Evolutionary conservation across 2,888 invertebrate species (phyloP), one percentile per base, ranked within the genome.

Genomic region (Scaeva pyrastri): DNA sequence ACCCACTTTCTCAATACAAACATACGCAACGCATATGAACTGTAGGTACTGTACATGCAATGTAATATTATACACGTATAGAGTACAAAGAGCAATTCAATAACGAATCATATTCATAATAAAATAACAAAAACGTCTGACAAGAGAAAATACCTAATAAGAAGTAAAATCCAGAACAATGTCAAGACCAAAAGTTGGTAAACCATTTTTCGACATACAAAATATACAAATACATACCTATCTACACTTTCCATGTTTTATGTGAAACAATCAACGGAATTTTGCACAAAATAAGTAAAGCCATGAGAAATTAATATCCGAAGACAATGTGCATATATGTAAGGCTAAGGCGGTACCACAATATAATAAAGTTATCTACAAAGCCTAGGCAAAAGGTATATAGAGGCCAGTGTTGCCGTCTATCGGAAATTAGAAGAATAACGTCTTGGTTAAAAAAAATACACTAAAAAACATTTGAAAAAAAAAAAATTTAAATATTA

Each of bases 251-350:
- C 80, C 66, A 60, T 60, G 71, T 85, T 84, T 85, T 85, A 80
- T 85, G 80, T 43, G 80, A 76, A 80, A 68, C 80, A 85, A 85
- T 85, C 80, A 80, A 72, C 79, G 55, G 56, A 76, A 80, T 50
- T 72, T 76, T 71, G 14, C 66, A 80, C 84, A 66, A 79, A 79
- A 74, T 74, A 84, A 8, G 31, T 31, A 31, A 31, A 79, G 50
- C 70, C 21, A 43, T 60, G 45, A 10, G 23, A 39, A 56, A 58
- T 45, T 19, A 58, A 58, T 71, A 72, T 12, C 45, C 45, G 10
- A 45, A 45, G 31, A 19, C 62, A 62, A 56, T 12, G 68, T 11
- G 52, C 2, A 5, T 43, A 52, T 77, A n/a, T n/a, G n/a, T n/a
- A n/a, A n/a, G n/a, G n/a, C n/a, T n/a, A 56, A 73, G 50, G 50